Base-by-base conservation (phyloP, 2,113 vertebrate genomes). In the Petrocephalus microphthalmus region DNA sequence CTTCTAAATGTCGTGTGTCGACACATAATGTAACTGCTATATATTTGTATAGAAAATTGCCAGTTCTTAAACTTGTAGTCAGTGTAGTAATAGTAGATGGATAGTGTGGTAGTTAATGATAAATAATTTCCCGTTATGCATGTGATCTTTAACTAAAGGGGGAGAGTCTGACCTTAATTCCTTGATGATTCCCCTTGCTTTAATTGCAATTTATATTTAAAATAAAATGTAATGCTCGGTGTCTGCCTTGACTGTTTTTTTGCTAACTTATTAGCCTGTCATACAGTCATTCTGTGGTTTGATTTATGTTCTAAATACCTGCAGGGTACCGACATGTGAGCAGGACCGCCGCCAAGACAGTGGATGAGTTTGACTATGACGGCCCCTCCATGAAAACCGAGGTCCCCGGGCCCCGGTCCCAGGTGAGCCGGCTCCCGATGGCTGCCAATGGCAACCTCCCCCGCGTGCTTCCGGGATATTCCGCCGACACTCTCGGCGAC, bases 341-440 rank as follows among this genome's bases (percentile, higher is more conserved):
- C 91, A 98, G 99, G 91, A 95, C 96, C 5, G 97, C 97, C 52
- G 94, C 97, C 71, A 97, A 98, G 95, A 95, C 96, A 0, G 95
- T 97, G 6, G 56, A 97, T 87, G 98, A 99, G 82, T 98, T 96
- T 93, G 98, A 98, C 90, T 99, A 97, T 7, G 96, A 99, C n/a
- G 95, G 97, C 71, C 98, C 98, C 0, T 94, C 96, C 56, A 99
- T 99, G 98, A 99, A 99, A 94, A 99, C 98, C 0, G 92, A 96
- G 89, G 96, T 99, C 85, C 98, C 98, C 5, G 98, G 98, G 15
- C 98, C 98, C 17, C 93, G 94, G 90, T 99, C 98, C 86, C 95
- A 94, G 92, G 98, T 99, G 93, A 95, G 95, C 90, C 20, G 42
- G 1, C 11, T 17, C 5, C 29, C 4, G 4, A 5, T 29, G 3